Evolutionary conservation across 2,797 vertebrate species (phyloP), one percentile per base, ranked within the genome.

Genomic region (Etheostoma nigrum): DNA sequence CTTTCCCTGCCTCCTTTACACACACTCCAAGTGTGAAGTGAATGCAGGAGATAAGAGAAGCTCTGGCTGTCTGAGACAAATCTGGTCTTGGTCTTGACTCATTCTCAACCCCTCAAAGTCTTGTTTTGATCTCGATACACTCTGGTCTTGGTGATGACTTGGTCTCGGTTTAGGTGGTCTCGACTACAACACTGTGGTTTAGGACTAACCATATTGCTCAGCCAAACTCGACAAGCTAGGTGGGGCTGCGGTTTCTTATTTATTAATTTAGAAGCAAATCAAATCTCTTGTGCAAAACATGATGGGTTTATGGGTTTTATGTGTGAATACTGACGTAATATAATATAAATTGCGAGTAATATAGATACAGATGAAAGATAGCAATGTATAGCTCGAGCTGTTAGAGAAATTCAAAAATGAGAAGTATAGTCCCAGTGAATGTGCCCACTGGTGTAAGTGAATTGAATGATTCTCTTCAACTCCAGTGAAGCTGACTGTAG

Each of bases 391-490:
- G 14, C 11, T 11, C n/a, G 18, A 64, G 19, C 36, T 71, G 18
- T 40, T 1, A 13, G 15, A 59, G 42, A 69, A 53, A 52, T 58
- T 16, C 7, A 55, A 47, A 66, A 60, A 23, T 16, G 27, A 55
- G n/a, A 64, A 69, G 40, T 53, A 27, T 19, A 25, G 57, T 44
- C 19, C 25, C 54, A 69, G 6, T 48, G 16, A 75, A 23, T 36
- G 16, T 12, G 44, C 62, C 25, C 72, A 49, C n/a, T 71, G 2
- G 27, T 72, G 74, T 70, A 45, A 63, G 52, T 42, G 48, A 69
- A 66, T 6, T 15, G 3, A 79, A 33, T 45, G 55, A 53, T 83
- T 70, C 55, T 15, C 40, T 63, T 78, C 4, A 19, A 30, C 55
- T 52, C 64, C 48, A 60, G 19, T 74, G 48, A 72, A 59, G 49